These are phyloP conservation scores for Notoglanidium macrostoma DNA, from an alignment of 2,797 vertebrate genomes.

Conservation along the genomic window DNA sequence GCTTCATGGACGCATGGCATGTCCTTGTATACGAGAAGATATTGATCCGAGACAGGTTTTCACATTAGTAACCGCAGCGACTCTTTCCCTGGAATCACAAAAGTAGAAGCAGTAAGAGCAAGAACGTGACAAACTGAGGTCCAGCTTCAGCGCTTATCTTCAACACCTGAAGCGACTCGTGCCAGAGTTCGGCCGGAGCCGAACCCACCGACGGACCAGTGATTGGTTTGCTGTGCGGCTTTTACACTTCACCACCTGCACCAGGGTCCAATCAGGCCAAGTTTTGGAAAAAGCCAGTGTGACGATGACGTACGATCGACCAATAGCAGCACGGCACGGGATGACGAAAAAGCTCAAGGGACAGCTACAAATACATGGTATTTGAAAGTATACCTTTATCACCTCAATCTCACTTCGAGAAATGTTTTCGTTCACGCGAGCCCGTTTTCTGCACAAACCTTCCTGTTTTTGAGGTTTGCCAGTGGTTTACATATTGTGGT, in stretches of 20 bases:
- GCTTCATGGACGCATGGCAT: not conserved
- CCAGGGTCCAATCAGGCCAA: not conserved
- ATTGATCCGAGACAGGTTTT: too few relatives aligned
- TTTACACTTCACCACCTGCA: not conserved
- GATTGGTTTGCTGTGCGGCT: not conserved
- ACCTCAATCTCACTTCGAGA: not conserved
- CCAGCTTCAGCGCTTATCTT: not conserved
- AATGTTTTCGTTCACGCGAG: not conserved
- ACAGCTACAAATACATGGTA: not conserved
- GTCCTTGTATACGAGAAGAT: not conserved
- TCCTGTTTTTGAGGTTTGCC: not conserved
- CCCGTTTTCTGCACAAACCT: not conserved
- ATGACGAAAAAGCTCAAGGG: not conserved
- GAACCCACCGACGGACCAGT: not conserved
- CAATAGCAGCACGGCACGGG: not conserved
- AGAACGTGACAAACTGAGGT: not conserved
- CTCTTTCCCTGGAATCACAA: not conserved
- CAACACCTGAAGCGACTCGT: not conserved
- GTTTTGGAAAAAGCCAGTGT: not conserved
- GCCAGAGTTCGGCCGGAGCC: not conserved
- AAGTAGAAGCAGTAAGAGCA: not conserved
- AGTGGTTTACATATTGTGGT: not conserved
- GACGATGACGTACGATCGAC: not conserved
- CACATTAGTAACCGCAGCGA: not conserved
- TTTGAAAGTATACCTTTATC: not conserved